Percentiles rank a stretch among this genome's conserved stretches.
phyloP scores from a whole-genome alignment of 2,888 invertebrate species.

The Stenchaetothrips biformis region DNA sequence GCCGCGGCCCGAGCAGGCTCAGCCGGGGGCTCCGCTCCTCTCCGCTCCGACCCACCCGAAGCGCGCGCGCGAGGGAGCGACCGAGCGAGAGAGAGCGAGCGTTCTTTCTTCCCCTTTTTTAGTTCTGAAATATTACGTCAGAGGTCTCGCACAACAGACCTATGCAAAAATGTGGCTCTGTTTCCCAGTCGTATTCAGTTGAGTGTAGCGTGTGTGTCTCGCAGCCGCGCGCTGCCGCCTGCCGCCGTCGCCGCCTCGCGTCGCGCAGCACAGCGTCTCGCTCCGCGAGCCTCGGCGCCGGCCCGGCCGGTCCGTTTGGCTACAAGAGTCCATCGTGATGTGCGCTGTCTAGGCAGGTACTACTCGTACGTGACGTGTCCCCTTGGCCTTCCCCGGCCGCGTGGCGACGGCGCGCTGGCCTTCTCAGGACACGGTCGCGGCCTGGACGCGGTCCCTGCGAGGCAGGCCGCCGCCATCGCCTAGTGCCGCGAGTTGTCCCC shows the following conservation, averaged over 20 bases:
- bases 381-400: too few species aligned
- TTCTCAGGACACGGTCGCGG: too few species aligned
- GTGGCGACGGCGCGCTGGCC: too few species aligned
- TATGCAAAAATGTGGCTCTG: slow-evolving; percentile 24
- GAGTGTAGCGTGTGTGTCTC: slow-evolving; percentile 30
- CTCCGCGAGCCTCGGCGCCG: background rate
- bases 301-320: background rate
- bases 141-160: slow-evolving; percentile 24
- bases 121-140: slow-evolving; percentile 25
- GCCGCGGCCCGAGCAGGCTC: too few species aligned
- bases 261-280: background rate
- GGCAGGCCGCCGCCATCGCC: too few species aligned
- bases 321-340: background rate
- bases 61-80: background rate
- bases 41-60: too few species aligned
- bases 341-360: slow-evolving; percentile 41
- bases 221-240: background rate
- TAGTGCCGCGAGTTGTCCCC: slow-evolving; percentile 50
- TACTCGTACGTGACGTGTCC: too few species aligned
- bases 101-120: background rate
- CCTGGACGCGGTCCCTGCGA: too few species aligned
- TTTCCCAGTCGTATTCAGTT: slow-evolving; percentile 12
- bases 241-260: background rate
- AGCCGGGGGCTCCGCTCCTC: too few species aligned
- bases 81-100: background rate